Base-by-base conservation (phyloP, 2,113 vertebrate species). In the Chauna torquata region DNA sequence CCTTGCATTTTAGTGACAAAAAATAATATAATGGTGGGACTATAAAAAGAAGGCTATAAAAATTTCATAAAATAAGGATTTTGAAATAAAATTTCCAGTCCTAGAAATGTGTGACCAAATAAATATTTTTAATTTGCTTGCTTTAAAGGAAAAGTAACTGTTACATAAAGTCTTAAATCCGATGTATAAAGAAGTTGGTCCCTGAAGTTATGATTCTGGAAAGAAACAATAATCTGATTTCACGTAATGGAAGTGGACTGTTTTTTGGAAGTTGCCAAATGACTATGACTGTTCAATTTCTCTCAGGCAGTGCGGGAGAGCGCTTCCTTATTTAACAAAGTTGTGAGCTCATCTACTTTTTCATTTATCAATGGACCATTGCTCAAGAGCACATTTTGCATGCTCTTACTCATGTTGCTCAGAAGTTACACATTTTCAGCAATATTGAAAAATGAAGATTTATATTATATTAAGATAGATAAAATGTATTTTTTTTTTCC, bases 301-400 rank as follows among this genome's bases (percentile, higher is more conserved):
- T 87, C 65, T 89, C 44, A 64, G 77, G 52, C n/a, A 82, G 83
- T 11, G 45, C 87, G 40, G 47, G 69, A 78, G 19, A 94, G 38
- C 52, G 52, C n/a, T 84, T 94, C 90, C 75, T 86, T 75, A 82
- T 94, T 95, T 94, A 82, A 95, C 61, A 87, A 57, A 85, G 52
- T 47, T 72, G 52, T 82, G 84, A 91, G 62, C 69, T 87, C 17
- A 7, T 82, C 81, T 68, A 76, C 23, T 95, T 92, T 71, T 59
- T 87, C 84, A 91, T 94, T 96, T 91, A 64, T 79, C 91, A 95
- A 36, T 82, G 78, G 82, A 34, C 79, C 44, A 62, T 76, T 96
- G 69, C 91, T 94, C 86, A 79, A 82, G 50, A 94, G 30, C 70
- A 59, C 28, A 36, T 85, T 70, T 91, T 94, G 81, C 45, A 2